Percentiles rank a stretch among this genome's conserved stretches.
phyloP scores from a whole-genome alignment of 2,888 invertebrate genomes.

The Monochamus alternatus region DNA sequence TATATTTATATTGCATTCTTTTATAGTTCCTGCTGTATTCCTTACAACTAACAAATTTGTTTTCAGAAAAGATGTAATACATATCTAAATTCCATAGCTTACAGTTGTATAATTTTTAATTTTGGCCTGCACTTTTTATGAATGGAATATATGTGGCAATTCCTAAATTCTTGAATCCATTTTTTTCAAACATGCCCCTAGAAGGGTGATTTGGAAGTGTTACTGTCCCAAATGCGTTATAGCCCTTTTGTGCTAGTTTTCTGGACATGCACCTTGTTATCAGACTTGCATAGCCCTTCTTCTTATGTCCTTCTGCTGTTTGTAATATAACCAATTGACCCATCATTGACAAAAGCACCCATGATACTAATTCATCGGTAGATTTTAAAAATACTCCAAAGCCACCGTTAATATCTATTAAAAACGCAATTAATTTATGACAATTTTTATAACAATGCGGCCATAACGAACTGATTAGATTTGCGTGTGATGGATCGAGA shows the following conservation, averaged over 20 bases:
- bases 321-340: constrained; percentile 66
- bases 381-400: constrained; percentile 66
- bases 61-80: too few species aligned
- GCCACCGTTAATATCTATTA: constrained; percentile 65
- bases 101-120: too few species aligned
- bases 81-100: too few species aligned
- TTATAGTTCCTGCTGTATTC: too few species aligned
- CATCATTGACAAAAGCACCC: constrained; percentile 65
- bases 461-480: constrained; percentile 64
- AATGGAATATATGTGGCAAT: background rate
- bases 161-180: constrained; percentile 57
- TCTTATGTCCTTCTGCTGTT: constrained; percentile 63
- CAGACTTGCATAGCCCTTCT: constrained; percentile 66
- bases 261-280: constrained; percentile 64
- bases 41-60: too few species aligned
- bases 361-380: constrained; percentile 64
- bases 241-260: constrained; percentile 63
- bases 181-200: constrained; percentile 62
- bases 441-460: constrained; percentile 62
- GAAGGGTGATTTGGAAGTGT: constrained; percentile 64
- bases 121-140: too few species aligned
- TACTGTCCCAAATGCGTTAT: constrained; percentile 62
- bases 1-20: too few species aligned
- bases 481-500: constrained; percentile 53
- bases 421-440: constrained; percentile 60